Evolutionary conservation across 2,888 invertebrate species (phyloP), one percentile per base, ranked within the genome.

Genomic region (Zygaena filipendulae): DNA sequence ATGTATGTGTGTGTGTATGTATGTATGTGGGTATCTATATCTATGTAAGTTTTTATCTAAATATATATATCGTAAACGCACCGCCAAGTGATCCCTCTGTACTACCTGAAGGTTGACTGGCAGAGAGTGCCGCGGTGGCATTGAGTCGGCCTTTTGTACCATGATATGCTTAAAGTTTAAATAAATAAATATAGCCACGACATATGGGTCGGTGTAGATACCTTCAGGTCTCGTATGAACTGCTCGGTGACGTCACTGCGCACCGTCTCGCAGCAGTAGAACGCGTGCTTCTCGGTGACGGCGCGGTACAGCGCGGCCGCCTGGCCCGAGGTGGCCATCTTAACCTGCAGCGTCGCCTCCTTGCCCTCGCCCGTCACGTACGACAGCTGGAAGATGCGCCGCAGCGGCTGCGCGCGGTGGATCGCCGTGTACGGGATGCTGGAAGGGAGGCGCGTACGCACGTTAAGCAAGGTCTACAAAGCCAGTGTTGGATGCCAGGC

Each of bases 221-320:
- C 86, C 84, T 91, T 94, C 40, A 95, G 81, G 71, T 94, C 94
- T 38, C 93, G 83, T 29, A 92, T 92, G 59, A 91, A 94, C 71
- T 95, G 95, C 27, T 91, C 87, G 0, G 92, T 92, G 27, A 95
- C 94, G 33, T 91, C 92, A 38, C 85, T 90, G 23, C 93, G 83
- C 8, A 95, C 94, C 0, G 94, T 94, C 63, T 95, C 94, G 71
- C 94, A 94, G 62, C 92, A 92, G 70, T 92, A 95, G 80, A 95
- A 95, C 23, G 93, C 93, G 62, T 94, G 93, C 45, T 92, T 92
- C 68, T 95, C 95, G 0, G 94, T 95, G 40, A 95, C 89, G 12
- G 92, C 91, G 25, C 94, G 82, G 64, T 92, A 92, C 13, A 92
- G 68, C 19, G 91, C 91, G 23, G 90, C 90, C 1, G 94, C 93